phyloP scores from a whole-genome alignment of 2,888 invertebrate genomes.

The Ectropis crepuscularia region DNA sequence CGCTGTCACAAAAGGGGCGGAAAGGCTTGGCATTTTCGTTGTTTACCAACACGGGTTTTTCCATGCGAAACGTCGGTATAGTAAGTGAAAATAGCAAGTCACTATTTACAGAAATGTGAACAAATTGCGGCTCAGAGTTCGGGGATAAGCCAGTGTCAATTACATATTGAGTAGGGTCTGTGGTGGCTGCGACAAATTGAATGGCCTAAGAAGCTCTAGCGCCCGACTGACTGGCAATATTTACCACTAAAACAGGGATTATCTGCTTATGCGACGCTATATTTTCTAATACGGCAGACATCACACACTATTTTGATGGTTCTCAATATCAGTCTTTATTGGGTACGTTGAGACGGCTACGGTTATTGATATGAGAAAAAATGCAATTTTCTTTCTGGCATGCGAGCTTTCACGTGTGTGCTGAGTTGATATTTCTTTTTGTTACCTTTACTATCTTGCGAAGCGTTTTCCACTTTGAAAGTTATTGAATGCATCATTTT shows the following conservation, averaged over 20 bases:
- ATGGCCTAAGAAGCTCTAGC: conserved; percentile 67
- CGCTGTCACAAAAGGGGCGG: conserved; percentile 37
- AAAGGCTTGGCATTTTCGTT: conserved; percentile 42
- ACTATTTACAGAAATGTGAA: conserved; percentile 70
- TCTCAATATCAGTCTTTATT: conserved; percentile 45
- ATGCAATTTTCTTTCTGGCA: conserved; percentile 37
- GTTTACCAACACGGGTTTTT: conserved; percentile 45
- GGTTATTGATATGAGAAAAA: conserved; percentile 45
- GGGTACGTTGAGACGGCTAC: conserved; percentile 42
- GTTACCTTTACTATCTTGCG: conserved; percentile 16
- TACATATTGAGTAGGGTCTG: conserved; percentile 79
- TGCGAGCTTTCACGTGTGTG: conserved; percentile 34
- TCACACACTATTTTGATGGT: conserved; percentile 41
- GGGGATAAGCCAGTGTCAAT: conserved; percentile 81
- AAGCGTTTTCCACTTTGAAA: neutral
- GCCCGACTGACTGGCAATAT: conserved; percentile 71
- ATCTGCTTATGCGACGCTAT: conserved; percentile 59
- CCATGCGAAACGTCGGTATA: conserved; percentile 45
- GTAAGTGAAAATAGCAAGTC: conserved; percentile 58
- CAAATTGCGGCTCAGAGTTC: conserved; percentile 76
- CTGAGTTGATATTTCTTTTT: conserved; percentile 21
- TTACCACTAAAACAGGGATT: conserved; percentile 69
- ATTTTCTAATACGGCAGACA: conserved; percentile 54
- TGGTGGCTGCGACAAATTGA: conserved; percentile 73
- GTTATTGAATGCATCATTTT: too few relatives aligned